phyloP scores from a whole-genome alignment of 2,113 vertebrate species.

The Oriolus oriolus region DNA sequence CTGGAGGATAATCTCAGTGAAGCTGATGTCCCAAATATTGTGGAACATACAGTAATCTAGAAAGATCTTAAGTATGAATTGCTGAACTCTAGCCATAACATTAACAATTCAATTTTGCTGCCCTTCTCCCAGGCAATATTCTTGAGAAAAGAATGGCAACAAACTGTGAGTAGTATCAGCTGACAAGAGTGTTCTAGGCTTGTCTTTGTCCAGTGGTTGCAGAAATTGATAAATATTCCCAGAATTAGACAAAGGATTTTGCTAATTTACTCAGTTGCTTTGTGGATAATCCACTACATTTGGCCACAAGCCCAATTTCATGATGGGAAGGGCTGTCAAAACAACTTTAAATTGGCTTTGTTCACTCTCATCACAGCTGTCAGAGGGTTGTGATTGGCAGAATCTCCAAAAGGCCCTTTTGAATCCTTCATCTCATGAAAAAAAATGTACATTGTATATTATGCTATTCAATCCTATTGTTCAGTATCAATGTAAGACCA shows the following conservation, averaged over 20 bases:
- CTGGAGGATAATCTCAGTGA: not conserved
- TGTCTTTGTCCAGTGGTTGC: not conserved
- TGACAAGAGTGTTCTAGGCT: not conserved
- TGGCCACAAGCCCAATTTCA: not conserved
- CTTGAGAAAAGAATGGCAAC: not conserved
- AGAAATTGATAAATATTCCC: not conserved
- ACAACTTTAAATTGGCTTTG: not conserved
- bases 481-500: not conserved
- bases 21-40: not conserved
- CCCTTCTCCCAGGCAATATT: not conserved
- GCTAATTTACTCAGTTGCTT: not conserved
- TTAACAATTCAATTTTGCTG: not conserved
- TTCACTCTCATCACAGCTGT: not conserved
- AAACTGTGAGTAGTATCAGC: not conserved
- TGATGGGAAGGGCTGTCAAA: not conserved
- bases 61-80: not conserved
- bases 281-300: not conserved
- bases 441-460: not conserved
- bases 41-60: not conserved
- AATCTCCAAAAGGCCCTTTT: not conserved
- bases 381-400: not conserved
- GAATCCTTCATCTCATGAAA: not conserved
- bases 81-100: not conserved
- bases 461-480: not conserved
- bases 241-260: not conserved